Conservation (phyloP, 2,113 vertebrate species). For the Sakesphorus luctuosus region DNA sequence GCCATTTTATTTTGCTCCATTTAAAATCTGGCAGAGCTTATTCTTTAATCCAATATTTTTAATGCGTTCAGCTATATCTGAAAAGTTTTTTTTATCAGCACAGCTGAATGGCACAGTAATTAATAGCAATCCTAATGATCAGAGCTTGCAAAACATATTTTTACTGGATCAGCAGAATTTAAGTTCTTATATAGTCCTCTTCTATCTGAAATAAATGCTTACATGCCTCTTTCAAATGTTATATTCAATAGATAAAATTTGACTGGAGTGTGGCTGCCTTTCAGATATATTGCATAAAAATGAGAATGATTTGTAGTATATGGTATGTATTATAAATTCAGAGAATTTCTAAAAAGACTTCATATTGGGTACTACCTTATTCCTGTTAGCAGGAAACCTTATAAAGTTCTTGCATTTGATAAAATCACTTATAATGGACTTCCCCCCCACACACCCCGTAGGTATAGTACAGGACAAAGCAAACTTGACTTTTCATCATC, state of each 20-base stretch:
- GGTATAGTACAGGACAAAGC: neutral
- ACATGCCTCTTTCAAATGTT: neutral
- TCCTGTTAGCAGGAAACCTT: neutral
- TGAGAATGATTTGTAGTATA: neutral
- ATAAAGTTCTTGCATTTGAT: neutral
- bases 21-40: neutral
- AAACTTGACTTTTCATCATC: neutral
- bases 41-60: slow-evolving; percentile 36
- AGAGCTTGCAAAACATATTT: neutral
- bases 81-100: neutral
- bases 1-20: slow-evolving; percentile 11
- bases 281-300: neutral
- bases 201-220: neutral
- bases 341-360: neutral
- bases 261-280: neutral
- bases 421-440: neutral
- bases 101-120: neutral
- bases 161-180: slow-evolving; percentile 45
- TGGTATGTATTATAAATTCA: neutral
- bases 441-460: fast-evolving
- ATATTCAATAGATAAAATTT: neutral
- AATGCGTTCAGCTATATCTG: neutral
- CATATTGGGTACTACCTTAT: neutral
- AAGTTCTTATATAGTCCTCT: neutral
- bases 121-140: slow-evolving; percentile 31